A percentile compares a stretch with the other conserved stretches of the same genome.
These are phyloP conservation scores for Mongoloraphidia duomilia DNA, from an alignment of 2,888 invertebrate genomes.

Conservation along the genomic window DNA sequence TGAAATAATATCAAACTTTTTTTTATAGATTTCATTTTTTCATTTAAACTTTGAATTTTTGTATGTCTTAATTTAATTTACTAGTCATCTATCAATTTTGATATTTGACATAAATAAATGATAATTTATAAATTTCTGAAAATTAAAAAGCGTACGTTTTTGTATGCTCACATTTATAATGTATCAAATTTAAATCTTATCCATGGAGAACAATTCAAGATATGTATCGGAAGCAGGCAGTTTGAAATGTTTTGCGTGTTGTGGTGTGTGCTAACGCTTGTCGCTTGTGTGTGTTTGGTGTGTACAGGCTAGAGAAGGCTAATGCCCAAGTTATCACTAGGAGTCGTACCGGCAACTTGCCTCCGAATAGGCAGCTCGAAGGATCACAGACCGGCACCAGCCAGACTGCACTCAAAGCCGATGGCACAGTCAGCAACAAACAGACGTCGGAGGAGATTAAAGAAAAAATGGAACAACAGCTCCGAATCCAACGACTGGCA, in stretches of 20 bases:
- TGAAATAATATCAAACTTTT: no score
- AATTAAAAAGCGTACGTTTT: not conserved
- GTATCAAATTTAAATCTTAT: not conserved
- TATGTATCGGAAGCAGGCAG: no score
- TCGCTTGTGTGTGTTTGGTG: conserved; percentile 23
- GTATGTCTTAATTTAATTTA: no score
- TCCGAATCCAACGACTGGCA: conserved; percentile 74
- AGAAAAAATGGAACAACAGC: conserved; percentile 83
- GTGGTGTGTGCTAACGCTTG: conserved; percentile 6
- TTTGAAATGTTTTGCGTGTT: conserved; percentile 4
- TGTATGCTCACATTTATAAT: not conserved
- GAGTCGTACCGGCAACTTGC: conserved; percentile 60
- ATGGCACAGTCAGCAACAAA: conserved; percentile 35
- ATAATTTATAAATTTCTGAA: not conserved
- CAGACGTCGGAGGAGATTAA: conserved; percentile 61
- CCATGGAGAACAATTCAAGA: not conserved
- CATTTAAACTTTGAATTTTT: no score
- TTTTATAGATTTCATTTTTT: no score
- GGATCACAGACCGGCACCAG: conserved; percentile 11
- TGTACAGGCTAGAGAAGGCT: conserved; percentile 49
- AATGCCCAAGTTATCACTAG: conserved; percentile 65
- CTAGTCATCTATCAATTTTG: no score
- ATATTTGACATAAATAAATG: no score
- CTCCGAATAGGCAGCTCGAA: conserved; percentile 29
- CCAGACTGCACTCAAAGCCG: conserved; percentile 22